Conservation (phyloP, 2,888 invertebrate genomes). For the Ophion obscuratus region DNA sequence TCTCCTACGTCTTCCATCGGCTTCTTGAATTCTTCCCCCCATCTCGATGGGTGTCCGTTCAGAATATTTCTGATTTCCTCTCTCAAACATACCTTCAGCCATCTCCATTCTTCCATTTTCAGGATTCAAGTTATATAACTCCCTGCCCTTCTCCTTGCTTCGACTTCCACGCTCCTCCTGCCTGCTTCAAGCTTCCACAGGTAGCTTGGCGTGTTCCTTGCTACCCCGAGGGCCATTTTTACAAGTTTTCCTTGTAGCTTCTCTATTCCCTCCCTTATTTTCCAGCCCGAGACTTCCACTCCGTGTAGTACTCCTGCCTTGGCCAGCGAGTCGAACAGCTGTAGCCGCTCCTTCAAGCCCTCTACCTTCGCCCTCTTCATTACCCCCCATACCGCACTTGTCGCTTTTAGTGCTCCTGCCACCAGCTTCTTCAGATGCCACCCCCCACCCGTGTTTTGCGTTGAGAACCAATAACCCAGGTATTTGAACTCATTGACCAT, state of each 20-base stretch:
- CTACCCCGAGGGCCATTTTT: constrained; percentile 19
- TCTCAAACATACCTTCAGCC: constrained; percentile 34
- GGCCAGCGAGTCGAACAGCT: neutral
- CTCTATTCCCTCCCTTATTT: constrained; percentile 24
- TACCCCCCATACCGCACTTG: neutral
- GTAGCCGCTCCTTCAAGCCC: constrained; percentile 19
- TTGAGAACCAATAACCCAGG: neutral
- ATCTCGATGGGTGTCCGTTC: neutral
- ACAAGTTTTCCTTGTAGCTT: constrained; percentile 12
- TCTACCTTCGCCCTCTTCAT: constrained; percentile 5
- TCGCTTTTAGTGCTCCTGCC: neutral
- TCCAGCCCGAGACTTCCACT: neutral
- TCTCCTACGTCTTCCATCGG: constrained; percentile 18
- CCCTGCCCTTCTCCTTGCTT: constrained; percentile 1
- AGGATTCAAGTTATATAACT: constrained; percentile 14
- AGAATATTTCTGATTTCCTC: neutral
- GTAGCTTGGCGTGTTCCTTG: neutral
- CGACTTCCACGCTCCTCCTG: neutral
- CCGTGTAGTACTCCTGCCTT: neutral
- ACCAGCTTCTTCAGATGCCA: too few relatives aligned
- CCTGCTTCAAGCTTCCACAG: neutral
- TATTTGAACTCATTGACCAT: constrained; percentile 1
- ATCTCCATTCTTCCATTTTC: neutral
- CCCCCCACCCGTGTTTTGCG: neutral
- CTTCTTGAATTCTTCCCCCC: neutral